Evolutionary conservation across 1,140 invertebrate genomes (phyloP).

Genomic region (Drosophila bipectinata): DNA sequence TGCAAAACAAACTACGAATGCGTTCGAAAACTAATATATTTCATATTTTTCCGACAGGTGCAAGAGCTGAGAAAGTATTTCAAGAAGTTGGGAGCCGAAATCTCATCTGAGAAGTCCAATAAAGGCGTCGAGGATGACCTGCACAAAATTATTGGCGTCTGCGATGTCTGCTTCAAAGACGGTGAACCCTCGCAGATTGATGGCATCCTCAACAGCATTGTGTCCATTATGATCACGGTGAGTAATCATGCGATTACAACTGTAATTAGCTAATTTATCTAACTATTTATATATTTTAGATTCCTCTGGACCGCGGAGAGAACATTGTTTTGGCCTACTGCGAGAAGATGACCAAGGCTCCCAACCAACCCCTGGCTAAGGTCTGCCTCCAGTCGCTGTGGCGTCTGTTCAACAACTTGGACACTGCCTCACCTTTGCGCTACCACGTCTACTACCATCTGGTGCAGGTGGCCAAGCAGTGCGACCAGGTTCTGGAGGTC

Average conservation of each 20-base stretch:
- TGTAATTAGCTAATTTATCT: background rate
- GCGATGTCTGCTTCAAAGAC: slow-evolving; percentile 95
- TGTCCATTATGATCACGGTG: slow-evolving; percentile 95
- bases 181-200: slow-evolving; percentile 92
- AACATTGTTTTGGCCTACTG: slow-evolving; percentile 96
- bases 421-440: slow-evolving; percentile 91
- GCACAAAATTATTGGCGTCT: slow-evolving; percentile 97
- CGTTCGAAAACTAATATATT: slow-evolving; percentile 14
- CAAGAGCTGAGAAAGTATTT: slow-evolving; percentile 95
- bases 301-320: slow-evolving; percentile 92
- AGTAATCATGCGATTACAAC: slow-evolving; percentile 74
- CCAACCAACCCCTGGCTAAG: slow-evolving; percentile 91
- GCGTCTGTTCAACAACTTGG: slow-evolving; percentile 95
- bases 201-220: slow-evolving; percentile 94
- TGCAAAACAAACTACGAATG: slow-evolving; percentile 44
- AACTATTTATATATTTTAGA: slow-evolving; percentile 84
- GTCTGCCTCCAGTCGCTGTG: slow-evolving; percentile 94
- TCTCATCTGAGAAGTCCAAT: slow-evolving; percentile 94
- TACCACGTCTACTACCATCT: slow-evolving; percentile 97
- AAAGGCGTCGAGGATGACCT: slow-evolving; percentile 97
- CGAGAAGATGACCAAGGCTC: slow-evolving; percentile 96
- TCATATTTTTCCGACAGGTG: slow-evolving; percentile 87
- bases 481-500: slow-evolving; percentile 92
- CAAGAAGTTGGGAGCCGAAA: slow-evolving; percentile 95
- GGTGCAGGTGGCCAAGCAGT: slow-evolving; percentile 93